A percentile compares a stretch with the other conserved stretches of the same genome.
These are phyloP conservation scores for Podargus strigoides DNA, from an alignment of 2,797 vertebrate species.

Conservation along the genomic window DNA sequence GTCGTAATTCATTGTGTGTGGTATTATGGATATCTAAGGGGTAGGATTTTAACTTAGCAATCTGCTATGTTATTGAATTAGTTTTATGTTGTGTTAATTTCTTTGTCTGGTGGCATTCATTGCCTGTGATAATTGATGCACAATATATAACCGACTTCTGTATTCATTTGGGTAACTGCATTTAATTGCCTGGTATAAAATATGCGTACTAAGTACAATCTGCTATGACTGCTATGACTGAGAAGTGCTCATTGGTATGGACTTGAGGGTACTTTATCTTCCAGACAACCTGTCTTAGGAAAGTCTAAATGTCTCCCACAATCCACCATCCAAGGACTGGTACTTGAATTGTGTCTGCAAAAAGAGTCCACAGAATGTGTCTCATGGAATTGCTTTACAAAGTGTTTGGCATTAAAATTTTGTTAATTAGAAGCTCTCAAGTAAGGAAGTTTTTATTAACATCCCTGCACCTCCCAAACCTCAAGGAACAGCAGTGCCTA, in stretches of 20 bases:
- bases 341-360: background rate
- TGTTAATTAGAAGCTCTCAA: background rate
- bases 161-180: slow-evolving; percentile 53
- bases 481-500: background rate
- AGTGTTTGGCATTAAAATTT: background rate
- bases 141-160: slow-evolving; percentile 3
- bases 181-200: slow-evolving; percentile 51
- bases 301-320: background rate
- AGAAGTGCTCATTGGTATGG: slow-evolving; percentile 23
- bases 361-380: background rate
- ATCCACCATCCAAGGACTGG: background rate
- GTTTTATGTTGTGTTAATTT: slow-evolving; percentile 52
- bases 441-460: background rate
- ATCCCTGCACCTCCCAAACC: background rate
- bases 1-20: background rate
- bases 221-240: slow-evolving; percentile 41
- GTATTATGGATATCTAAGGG: slow-evolving; percentile 22
- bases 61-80: slow-evolving; percentile 53
- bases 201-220: slow-evolving; percentile 38
- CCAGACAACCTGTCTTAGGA: background rate
- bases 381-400: accelerated
- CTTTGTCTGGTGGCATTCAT: slow-evolving; percentile 37
- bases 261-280: slow-evolving; percentile 30
- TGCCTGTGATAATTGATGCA: slow-evolving; percentile 49
- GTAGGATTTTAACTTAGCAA: slow-evolving; percentile 38